phyloP scores from a whole-genome alignment of 53 echinoderm and acorn worm species.

The Actinopyga echinites region DNA sequence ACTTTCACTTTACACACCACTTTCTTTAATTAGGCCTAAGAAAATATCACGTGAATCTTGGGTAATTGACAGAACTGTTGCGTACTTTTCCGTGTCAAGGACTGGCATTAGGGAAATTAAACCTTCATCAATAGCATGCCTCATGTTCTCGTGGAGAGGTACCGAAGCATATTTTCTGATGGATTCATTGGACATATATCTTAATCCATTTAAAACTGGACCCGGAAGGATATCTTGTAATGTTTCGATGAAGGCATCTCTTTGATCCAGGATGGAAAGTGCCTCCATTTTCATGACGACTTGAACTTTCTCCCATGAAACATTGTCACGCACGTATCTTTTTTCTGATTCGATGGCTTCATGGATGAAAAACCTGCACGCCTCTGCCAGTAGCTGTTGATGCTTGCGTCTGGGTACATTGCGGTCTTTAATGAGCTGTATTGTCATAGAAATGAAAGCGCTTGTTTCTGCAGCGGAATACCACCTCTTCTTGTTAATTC shows the following conservation, averaged over 20 bases:
- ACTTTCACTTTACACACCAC: not conserved
- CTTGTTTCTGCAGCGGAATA: not conserved
- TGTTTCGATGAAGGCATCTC: not conserved
- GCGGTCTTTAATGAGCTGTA: not conserved
- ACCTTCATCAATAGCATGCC: not conserved
- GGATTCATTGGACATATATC: not conserved
- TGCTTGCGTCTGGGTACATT: no score
- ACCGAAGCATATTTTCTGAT: not conserved
- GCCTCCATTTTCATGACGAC: not conserved
- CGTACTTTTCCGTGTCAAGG: not conserved
- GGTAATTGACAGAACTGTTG: not conserved
- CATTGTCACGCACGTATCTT: not conserved
- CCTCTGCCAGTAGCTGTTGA: not conserved
- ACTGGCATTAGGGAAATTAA: not conserved
- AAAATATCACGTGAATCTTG: not conserved
- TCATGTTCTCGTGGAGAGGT: not conserved
- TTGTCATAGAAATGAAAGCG: not conserved
- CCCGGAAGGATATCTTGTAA: not conserved
- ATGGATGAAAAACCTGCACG: not conserved
- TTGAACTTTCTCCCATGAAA: slow-evolving; percentile 5
- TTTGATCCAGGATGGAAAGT: not conserved
- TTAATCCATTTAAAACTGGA: not conserved
- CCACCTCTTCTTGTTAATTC: not conserved
- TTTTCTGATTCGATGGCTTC: slow-evolving; percentile 1
- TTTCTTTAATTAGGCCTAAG: not conserved